Conservation (phyloP, 2,888 invertebrate species). For the Antheraea assamensis region DNA sequence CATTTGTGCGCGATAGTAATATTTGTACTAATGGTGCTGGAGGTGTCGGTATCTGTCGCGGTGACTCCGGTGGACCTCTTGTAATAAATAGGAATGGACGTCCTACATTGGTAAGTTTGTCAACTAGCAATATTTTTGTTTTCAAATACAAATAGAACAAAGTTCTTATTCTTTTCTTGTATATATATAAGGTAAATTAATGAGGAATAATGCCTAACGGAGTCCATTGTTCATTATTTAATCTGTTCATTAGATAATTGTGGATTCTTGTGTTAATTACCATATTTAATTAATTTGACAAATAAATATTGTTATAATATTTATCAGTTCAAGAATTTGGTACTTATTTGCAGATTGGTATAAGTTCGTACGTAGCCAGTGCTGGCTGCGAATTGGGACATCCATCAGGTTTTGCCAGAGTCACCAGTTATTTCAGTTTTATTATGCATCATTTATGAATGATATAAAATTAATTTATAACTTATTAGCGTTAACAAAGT, state of each 20-base stretch:
- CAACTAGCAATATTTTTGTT: neutral
- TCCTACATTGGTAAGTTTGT: slow-evolving; percentile 29
- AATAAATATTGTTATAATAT: neutral
- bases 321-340: neutral
- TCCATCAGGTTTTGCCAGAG: slow-evolving; percentile 49
- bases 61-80: slow-evolving; percentile 36
- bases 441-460: slow-evolving; percentile 28
- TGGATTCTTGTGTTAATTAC: neutral
- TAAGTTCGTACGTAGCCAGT: slow-evolving; percentile 44
- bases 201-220: neutral
- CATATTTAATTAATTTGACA: neutral
- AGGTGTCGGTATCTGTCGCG: slow-evolving; percentile 40
- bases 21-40: slow-evolving; percentile 48
- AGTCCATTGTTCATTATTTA: neutral
- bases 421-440: slow-evolving; percentile 46
- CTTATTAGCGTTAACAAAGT: no score
- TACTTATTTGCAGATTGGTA: slow-evolving; percentile 39
- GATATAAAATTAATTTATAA: neutral
- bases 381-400: slow-evolving; percentile 40
- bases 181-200: no score
- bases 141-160: no score
- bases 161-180: no score
- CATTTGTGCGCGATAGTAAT: slow-evolving; percentile 30
- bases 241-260: neutral
- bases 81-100: slow-evolving; percentile 22